Evolutionary conservation across 1,140 invertebrate genomes (phyloP).

Genomic region (Meloidogyne hapla): DNA sequence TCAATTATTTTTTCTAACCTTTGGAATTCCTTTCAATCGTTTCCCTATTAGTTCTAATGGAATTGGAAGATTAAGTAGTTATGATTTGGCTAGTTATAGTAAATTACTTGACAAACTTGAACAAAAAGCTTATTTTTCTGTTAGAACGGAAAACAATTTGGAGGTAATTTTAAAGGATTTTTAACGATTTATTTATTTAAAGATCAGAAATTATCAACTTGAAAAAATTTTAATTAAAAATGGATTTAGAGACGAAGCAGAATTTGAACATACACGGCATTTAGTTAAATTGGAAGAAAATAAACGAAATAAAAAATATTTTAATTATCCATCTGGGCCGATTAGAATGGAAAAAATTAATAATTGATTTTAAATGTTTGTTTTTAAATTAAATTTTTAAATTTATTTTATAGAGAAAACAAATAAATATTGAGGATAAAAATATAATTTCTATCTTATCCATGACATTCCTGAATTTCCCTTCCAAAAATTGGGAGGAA

Average conservation of each 20-base stretch:
- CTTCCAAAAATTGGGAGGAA: too few species aligned
- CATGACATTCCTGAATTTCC: too few species aligned
- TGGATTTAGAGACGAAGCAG: slow-evolving; percentile 19
- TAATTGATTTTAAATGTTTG: background rate
- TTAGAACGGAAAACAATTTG: background rate
- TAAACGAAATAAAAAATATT: background rate
- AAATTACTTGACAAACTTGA: background rate
- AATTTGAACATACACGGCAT: slow-evolving; percentile 14
- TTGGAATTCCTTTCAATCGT: slow-evolving; percentile 5
- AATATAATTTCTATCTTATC: too few species aligned
- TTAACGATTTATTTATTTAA: background rate
- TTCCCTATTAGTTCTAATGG: slow-evolving; percentile 15
- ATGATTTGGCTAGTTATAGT: background rate
- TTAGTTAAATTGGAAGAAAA: slow-evolving; percentile 14
- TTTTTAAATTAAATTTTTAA: background rate
- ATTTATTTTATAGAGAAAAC: too few species aligned
- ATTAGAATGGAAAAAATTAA: background rate
- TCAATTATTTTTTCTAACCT: background rate
- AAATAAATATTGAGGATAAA: too few species aligned
- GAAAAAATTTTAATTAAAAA: slow-evolving; percentile 19
- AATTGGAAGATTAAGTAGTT: slow-evolving; percentile 11
- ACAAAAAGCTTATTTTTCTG: background rate
- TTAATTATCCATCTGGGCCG: background rate
- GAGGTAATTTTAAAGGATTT: too few species aligned
- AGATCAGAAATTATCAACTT: background rate